These are phyloP conservation scores for Phyllotreta cruciferae DNA, from an alignment of 2,888 invertebrate species.

Conservation along the genomic window DNA sequence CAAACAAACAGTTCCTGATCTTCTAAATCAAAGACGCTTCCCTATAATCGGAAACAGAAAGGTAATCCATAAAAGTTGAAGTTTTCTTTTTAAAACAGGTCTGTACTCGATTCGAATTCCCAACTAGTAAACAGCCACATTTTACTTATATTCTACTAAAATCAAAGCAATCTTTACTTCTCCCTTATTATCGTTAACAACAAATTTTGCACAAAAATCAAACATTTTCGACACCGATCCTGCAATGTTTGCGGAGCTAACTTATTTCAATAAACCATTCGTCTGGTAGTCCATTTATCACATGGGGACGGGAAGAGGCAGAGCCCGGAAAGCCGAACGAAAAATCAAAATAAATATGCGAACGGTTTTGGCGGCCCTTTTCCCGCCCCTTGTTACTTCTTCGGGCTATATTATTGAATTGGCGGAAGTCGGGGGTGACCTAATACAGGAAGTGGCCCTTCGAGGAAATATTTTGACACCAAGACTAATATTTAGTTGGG, in stretches of 20 bases:
- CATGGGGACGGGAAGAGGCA: slow-evolving; percentile 40
- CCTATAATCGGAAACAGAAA: slow-evolving; percentile 52
- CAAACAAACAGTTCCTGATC: slow-evolving; percentile 31
- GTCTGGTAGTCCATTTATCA: slow-evolving; percentile 57
- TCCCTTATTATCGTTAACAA: no score
- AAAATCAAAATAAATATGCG: slow-evolving; percentile 61
- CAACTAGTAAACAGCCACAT: background rate
- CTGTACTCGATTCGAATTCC: background rate
- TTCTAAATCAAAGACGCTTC: slow-evolving; percentile 45
- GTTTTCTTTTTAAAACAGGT: slow-evolving; percentile 15
- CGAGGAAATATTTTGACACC: slow-evolving; percentile 48
- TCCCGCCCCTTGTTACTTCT: slow-evolving; percentile 40
- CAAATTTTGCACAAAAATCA: background rate
- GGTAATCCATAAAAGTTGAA: slow-evolving; percentile 47
- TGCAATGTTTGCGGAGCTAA: slow-evolving; percentile 49
- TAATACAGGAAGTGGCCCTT: slow-evolving; percentile 51
- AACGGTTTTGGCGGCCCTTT: slow-evolving; percentile 51
- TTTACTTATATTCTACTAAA: background rate
- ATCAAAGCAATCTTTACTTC: slow-evolving; percentile 1
- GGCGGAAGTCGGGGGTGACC: slow-evolving; percentile 51
- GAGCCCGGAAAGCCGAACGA: slow-evolving; percentile 48
- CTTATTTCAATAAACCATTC: slow-evolving; percentile 60
- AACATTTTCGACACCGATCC: slow-evolving; percentile 48
- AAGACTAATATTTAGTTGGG: slow-evolving; percentile 17
- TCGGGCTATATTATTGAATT: slow-evolving; percentile 50